These are phyloP conservation scores for Agonopterix subpropinquella DNA, from an alignment of 2,888 invertebrate species.

Conservation along the genomic window DNA sequence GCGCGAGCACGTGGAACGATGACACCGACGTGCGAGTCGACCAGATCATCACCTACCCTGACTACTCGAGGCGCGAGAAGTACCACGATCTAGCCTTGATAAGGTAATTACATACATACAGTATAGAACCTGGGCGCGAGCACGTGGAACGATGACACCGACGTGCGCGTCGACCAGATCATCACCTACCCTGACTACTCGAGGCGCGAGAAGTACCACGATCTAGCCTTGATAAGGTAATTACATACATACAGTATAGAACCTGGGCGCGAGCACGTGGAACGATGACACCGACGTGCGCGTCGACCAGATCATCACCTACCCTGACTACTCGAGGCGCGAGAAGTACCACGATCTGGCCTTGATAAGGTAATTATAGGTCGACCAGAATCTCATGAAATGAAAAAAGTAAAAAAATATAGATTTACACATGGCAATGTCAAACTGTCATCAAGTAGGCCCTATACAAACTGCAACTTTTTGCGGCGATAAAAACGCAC, in stretches of 20 bases:
- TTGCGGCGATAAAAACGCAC: too few species aligned
- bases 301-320: constrained; percentile 35
- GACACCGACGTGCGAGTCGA: constrained; percentile 43
- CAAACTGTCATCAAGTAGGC: too few species aligned
- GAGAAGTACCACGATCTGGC: constrained; percentile 62
- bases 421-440: too few species aligned
- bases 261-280: constrained; percentile 32
- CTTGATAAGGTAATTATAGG: constrained; percentile 47
- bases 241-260: constrained; percentile 5
- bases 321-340: constrained; percentile 46
- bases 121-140: constrained; percentile 30
- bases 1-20: constrained; percentile 27
- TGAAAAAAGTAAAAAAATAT: too few species aligned
- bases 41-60: constrained; percentile 41
- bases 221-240: constrained; percentile 57
- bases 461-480: too few species aligned
- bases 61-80: constrained; percentile 44
- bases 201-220: constrained; percentile 53
- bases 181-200: constrained; percentile 47
- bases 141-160: constrained; percentile 34
- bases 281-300: constrained; percentile 39
- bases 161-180: constrained; percentile 38
- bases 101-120: constrained; percentile 28
- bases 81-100: constrained; percentile 60
- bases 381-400: too few species aligned